A percentile compares a stretch with the other conserved stretches of the same genome.
phyloP scores from a whole-genome alignment of 1,140 invertebrate genomes.

The Brachionus plicatilis region DNA sequence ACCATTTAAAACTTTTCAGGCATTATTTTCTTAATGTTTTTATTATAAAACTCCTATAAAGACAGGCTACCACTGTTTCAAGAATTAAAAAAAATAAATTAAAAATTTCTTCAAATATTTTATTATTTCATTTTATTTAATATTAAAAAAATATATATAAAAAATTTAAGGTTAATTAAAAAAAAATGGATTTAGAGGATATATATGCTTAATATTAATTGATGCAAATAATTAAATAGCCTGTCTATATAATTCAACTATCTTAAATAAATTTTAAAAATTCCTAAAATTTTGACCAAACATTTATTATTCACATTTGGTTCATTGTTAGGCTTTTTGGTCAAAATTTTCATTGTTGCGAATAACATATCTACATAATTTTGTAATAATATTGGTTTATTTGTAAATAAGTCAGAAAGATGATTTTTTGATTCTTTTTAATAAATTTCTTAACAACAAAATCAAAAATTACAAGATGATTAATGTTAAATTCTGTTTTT shows the following conservation, averaged over 20 bases:
- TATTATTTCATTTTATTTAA: neutral
- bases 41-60: no score
- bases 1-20: no score
- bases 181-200: neutral
- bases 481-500: conserved; percentile 7
- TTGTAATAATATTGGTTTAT: conserved; percentile 10
- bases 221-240: neutral
- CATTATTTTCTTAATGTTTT: no score
- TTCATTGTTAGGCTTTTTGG: neutral
- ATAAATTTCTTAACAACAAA: conserved; percentile 33
- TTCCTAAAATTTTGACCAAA: neutral
- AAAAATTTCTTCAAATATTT: neutral
- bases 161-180: neutral
- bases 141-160: neutral
- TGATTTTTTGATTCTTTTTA: neutral
- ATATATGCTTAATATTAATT: neutral
- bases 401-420: neutral
- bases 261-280: neutral
- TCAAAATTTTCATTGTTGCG: neutral
- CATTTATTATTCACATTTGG: neutral
- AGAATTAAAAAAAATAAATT: neutral
- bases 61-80: neutral
- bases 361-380: conserved; percentile 33
- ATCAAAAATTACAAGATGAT: neutral
- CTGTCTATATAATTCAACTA: neutral